Percentiles rank a stretch among this genome's conserved stretches.
phyloP scores from a whole-genome alignment of 2,113 vertebrate genomes.

The Progne subis region DNA sequence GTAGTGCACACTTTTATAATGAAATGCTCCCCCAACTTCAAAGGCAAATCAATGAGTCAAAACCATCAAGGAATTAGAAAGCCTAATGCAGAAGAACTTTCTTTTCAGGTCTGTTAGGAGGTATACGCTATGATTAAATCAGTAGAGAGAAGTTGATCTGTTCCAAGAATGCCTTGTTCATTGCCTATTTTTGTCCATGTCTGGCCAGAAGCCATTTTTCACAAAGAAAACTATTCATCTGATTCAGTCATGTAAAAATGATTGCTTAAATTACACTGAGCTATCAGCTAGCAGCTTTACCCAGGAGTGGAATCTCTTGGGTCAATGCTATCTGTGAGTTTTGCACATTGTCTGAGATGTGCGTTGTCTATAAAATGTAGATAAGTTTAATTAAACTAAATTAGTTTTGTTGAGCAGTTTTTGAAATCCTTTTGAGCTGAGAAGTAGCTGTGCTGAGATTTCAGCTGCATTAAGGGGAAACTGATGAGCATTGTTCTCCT shows the following conservation, averaged over 20 bases:
- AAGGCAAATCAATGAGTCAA: conserved; percentile 8
- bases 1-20: background rate
- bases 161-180: background rate
- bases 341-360: conserved; percentile 47
- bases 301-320: conserved; percentile 54
- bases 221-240: conserved; percentile 46
- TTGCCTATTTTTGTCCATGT: conserved; percentile 21
- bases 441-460: conserved; percentile 21
- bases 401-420: conserved; percentile 67
- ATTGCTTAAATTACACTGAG: conserved; percentile 39
- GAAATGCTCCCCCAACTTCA: background rate
- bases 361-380: conserved; percentile 65
- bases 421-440: conserved; percentile 4
- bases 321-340: conserved; percentile 59
- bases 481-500: background rate
- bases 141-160: background rate
- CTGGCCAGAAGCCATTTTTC: conserved; percentile 34
- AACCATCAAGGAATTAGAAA: background rate
- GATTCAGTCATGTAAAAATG: conserved; percentile 54
- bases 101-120: conserved; percentile 14
- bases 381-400: conserved; percentile 74
- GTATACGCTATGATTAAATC: background rate
- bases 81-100: background rate
- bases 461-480: background rate
- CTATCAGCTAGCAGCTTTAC: background rate